Percentiles rank a stretch among this genome's conserved stretches.
Conservation (phyloP, 2,797 vertebrate species). For the Urocyon cinereoargenteus region DNA sequence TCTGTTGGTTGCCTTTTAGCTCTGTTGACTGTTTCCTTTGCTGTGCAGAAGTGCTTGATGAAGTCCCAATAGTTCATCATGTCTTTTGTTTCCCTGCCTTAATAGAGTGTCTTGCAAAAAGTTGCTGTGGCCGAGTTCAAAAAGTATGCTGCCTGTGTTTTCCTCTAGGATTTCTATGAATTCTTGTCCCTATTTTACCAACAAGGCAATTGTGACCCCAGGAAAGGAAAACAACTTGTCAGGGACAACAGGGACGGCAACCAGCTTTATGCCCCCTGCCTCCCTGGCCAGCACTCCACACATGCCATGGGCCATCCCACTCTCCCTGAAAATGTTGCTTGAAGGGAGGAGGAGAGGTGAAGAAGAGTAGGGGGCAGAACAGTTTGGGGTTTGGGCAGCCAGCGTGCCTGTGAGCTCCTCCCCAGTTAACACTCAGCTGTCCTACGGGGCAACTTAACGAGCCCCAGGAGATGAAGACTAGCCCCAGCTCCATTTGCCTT, state of each 20-base stretch:
- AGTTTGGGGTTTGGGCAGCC: neutral
- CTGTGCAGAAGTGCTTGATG: too few relatives aligned
- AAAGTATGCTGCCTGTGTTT: too few relatives aligned
- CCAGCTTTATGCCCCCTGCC: neutral
- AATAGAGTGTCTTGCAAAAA: too few relatives aligned
- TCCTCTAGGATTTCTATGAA: too few relatives aligned
- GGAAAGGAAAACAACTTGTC: neutral
- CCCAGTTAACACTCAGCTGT: neutral
- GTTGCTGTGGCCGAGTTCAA: too few relatives aligned
- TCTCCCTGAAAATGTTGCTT: neutral
- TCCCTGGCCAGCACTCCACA: neutral
- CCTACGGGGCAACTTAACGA: neutral
- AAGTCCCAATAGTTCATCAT: too few relatives aligned
- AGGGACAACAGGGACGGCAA: fast-evolving
- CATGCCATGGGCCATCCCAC: too few relatives aligned
- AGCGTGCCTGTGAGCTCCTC: neutral
- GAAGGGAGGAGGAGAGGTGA: neutral
- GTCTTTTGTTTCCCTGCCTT: too few relatives aligned
- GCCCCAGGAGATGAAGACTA: neutral
- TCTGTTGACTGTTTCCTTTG: too few relatives aligned
- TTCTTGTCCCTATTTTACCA: neutral
- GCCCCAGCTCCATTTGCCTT: neutral
- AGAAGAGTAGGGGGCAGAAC: neutral
- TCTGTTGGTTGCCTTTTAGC: too few relatives aligned
- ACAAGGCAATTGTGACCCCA: neutral